Evolutionary conservation across 2,888 invertebrate genomes (phyloP), one percentile per base, ranked within the genome.

Genomic region (Acronicta psi): DNA sequence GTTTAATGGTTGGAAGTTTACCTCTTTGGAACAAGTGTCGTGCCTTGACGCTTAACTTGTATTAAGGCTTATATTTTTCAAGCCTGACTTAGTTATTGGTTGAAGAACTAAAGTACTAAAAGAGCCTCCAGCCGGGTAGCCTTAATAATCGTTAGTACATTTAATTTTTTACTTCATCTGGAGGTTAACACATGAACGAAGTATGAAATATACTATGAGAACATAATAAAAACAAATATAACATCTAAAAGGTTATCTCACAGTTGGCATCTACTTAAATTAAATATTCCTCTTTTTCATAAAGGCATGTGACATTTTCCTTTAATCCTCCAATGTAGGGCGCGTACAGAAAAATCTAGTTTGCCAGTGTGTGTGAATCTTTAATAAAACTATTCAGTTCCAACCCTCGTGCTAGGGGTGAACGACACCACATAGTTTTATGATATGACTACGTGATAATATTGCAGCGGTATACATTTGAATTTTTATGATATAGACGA

Each of bases 401-500:
- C 53, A 60, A 25, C 73, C 73, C 56, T 53, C 54, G 17, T 60
- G 47, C 42, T 50, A 50, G 65, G 69, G 69, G 69, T 77, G 75
- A 69, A 79, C 52, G 75, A 70, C 77, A 75, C 73, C 73, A 64
- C 67, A 51, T 37, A 69, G 57, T 72, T 75, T 69, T 77, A 78
- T 51, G 65, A 64, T 66, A 46, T 49, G 59, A 60, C 62, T 63
- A 62, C 65, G 72, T 75, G 65, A 70, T 67, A 62, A 75, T 73
- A 73, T 61, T 56, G 59, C 53, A 60, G 69, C 56, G 57, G 66
- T 60, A 66, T 60, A 67, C 44, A 81, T 82, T 82, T 83, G 81
- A 82, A 79, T 82, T 82, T 81, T 84, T 82, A 84, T 83, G 79
- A 81, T 74, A 80, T 73, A 73, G 78, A 75, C 79, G 72, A 70